phyloP scores from a whole-genome alignment of 2,113 vertebrate species.

The Columbina picui region DNA sequence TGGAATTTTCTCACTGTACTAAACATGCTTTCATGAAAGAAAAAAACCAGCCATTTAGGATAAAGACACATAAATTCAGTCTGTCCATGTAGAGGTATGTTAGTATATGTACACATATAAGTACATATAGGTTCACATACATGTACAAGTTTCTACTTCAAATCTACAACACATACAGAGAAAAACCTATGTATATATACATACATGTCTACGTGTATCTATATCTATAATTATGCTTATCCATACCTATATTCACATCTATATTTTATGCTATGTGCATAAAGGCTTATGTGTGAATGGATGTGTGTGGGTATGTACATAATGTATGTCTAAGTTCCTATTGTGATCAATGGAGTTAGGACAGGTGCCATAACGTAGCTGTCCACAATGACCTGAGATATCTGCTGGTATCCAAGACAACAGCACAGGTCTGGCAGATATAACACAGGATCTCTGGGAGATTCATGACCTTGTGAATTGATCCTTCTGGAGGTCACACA shows the following conservation, averaged over 20 bases:
- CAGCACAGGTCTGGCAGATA: not conserved
- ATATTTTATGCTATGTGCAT: not conserved
- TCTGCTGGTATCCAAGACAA: not conserved
- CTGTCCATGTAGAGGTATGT: accelerated
- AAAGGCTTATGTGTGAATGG: not conserved
- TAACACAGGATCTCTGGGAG: not conserved
- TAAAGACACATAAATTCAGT: not conserved
- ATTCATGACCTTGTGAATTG: not conserved
- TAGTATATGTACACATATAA: not conserved
- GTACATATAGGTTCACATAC: not conserved
- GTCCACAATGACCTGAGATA: not conserved
- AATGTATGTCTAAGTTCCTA: not conserved
- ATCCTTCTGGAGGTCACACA: not conserved
- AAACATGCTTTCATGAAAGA: not conserved
- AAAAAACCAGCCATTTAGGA: not conserved
- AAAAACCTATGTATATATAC: not conserved
- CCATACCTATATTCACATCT: not conserved
- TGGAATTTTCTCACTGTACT: not conserved
- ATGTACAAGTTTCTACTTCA: not conserved
- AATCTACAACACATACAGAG: not conserved
- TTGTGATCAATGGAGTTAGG: not conserved
- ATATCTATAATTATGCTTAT: not conserved
- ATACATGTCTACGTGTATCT: not conserved
- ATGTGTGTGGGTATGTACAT: not conserved
- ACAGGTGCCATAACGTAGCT: not conserved